Evolutionary conservation across 2,888 invertebrate species (phyloP).

Genomic region (Idaea biselata): DNA sequence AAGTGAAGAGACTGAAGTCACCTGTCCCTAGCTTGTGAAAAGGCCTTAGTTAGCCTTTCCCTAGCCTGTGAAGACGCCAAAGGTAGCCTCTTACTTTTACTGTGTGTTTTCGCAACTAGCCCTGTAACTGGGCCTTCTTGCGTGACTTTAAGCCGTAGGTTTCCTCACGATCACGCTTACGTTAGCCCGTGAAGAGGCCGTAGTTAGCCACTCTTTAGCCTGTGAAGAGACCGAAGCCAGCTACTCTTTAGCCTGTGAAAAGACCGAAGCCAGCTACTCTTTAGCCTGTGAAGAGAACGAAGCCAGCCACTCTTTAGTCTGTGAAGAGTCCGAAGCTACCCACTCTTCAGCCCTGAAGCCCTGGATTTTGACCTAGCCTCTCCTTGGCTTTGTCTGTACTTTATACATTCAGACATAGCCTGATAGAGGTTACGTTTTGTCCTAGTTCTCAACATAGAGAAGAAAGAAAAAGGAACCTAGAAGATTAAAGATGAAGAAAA

Average conservation of each 20-base stretch:
- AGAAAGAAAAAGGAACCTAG: slow-evolving; percentile 13
- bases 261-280: slow-evolving; percentile 69
- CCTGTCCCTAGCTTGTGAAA: too few species aligned
- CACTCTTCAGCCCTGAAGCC: slow-evolving; percentile 39
- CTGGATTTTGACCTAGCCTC: slow-evolving; percentile 78
- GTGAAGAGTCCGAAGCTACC: slow-evolving; percentile 48
- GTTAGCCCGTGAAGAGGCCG: neutral
- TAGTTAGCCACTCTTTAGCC: slow-evolving; percentile 79
- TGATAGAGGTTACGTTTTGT: slow-evolving; percentile 80
- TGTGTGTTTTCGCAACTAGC: too few species aligned
- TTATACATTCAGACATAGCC: slow-evolving; percentile 77
- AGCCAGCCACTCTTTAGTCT: neutral
- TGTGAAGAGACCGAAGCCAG: neutral
- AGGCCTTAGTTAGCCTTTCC: too few species aligned
- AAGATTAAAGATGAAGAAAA: slow-evolving; percentile 4
- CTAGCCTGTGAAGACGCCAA: neutral
- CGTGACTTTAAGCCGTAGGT: too few species aligned
- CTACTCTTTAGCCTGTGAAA: neutral
- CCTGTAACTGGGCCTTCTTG: too few species aligned
- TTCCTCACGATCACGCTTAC: too few species aligned
- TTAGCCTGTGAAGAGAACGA: slow-evolving; percentile 49
- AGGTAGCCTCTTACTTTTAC: slow-evolving; percentile 78
- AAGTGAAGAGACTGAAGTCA: too few species aligned
- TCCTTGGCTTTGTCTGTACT: slow-evolving; percentile 82
- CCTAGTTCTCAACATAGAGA: slow-evolving; percentile 37